Conservation (phyloP, 1,140 invertebrate genomes). For the Chelonus insularis region DNA sequence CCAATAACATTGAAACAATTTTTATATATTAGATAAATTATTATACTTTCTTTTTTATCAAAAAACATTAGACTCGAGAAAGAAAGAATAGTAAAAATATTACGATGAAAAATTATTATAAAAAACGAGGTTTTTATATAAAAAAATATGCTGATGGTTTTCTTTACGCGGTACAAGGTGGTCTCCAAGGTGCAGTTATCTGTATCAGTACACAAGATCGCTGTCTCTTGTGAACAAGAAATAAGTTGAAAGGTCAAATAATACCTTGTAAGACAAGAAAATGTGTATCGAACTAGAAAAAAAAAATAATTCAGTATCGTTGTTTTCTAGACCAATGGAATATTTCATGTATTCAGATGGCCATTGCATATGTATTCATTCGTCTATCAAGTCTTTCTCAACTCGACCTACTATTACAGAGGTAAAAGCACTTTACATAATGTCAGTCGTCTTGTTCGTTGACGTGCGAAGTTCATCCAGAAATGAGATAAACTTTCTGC, state of each 20-base stretch:
- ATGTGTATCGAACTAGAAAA: too few relatives aligned
- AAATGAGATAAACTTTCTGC: neutral
- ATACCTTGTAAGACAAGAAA: neutral
- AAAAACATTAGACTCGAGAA: too few relatives aligned
- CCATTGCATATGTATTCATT: too few relatives aligned
- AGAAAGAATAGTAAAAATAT: too few relatives aligned
- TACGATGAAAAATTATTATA: neutral
- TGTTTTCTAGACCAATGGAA: too few relatives aligned
- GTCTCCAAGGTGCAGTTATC: conserved; percentile 38
- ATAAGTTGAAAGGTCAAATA: conserved; percentile 19
- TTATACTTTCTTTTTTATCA: too few relatives aligned
- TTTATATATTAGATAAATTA: too few relatives aligned
- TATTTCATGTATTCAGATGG: too few relatives aligned
- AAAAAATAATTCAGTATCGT: too few relatives aligned
- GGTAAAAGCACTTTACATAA: conserved; percentile 23
- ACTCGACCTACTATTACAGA: conserved; percentile 37
- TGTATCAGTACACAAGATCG: conserved; percentile 39
- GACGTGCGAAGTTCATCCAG: conserved; percentile 6
- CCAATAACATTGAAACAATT: too few relatives aligned
- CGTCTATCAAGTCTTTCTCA: neutral
- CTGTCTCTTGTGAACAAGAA: conserved; percentile 14
- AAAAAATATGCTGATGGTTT: neutral
- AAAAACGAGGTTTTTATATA: neutral
- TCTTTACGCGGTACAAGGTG: neutral
- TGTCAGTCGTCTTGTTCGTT: neutral